Conservation (phyloP, 2,888 invertebrate genomes). For the Tenthredo notha region DNA sequence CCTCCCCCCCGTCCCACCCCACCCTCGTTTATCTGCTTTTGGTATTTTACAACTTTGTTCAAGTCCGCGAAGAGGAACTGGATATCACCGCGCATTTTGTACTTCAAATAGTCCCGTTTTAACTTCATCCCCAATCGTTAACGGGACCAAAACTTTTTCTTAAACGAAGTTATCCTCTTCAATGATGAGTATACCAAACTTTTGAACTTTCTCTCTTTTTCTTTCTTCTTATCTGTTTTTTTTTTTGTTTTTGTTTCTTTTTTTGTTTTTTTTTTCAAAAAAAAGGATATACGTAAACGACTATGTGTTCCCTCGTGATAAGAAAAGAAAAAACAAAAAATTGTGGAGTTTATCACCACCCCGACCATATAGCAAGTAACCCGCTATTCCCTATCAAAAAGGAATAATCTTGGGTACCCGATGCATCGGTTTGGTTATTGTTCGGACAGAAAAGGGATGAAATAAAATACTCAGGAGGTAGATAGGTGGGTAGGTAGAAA, state of each 20-base stretch:
- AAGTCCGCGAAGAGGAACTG: constrained; percentile 23
- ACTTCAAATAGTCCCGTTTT: constrained; percentile 44
- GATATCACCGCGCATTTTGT: constrained; percentile 26
- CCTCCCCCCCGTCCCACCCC: too few species aligned
- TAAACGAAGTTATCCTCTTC: background rate
- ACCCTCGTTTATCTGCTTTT: constrained; percentile 50
- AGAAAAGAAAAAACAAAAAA: background rate
- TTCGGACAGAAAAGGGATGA: constrained; percentile 39
- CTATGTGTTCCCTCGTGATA: too few species aligned
- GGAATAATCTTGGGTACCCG: constrained; percentile 10
- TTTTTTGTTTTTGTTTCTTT: background rate
- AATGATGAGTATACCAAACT: constrained; percentile 5
- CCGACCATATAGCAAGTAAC: background rate
- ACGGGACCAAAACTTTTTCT: constrained; percentile 1
- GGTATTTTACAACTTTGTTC: constrained; percentile 46
- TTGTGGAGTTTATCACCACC: background rate
- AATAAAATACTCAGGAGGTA: constrained; percentile 46
- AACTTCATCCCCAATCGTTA: constrained; percentile 34
- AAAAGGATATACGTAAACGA: too few species aligned
- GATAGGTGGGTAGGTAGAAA: constrained; percentile 9
- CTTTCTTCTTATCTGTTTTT: background rate
- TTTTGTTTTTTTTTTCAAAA: background rate
- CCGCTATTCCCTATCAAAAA: background rate
- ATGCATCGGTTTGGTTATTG: constrained; percentile 37
- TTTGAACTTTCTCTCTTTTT: background rate